These are phyloP conservation scores for Silvanus unidentatus DNA, from an alignment of 2,888 invertebrate genomes.

Conservation along the genomic window DNA sequence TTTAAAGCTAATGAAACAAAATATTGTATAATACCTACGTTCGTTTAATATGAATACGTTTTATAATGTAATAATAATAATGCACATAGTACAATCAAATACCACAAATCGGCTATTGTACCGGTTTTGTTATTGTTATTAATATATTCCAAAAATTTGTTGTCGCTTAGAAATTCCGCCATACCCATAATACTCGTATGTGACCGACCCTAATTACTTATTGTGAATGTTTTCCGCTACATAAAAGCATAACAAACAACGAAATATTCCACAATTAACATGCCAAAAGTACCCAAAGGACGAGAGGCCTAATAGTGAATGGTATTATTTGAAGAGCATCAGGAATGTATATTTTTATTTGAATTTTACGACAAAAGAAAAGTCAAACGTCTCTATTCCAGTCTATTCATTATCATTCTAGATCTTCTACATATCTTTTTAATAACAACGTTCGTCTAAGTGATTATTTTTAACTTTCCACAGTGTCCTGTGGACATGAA, in stretches of 20 bases:
- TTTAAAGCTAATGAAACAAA: no score
- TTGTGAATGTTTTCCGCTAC: conserved; percentile 16
- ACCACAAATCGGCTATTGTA: conserved; percentile 31
- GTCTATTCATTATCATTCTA: no score
- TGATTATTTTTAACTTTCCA: background rate
- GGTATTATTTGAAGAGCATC: no score
- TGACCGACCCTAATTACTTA: conserved; percentile 33
- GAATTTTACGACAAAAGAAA: no score
- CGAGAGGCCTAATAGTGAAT: no score
- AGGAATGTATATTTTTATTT: no score
- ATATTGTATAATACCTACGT: no score
- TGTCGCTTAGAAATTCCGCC: conserved; percentile 29
- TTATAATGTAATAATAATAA: conserved; percentile 12
- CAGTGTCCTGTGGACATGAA: no score
- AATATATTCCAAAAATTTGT: conserved; percentile 35
- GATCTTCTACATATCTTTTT: no score
- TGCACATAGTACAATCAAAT: conserved; percentile 24
- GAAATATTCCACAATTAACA: conserved; percentile 39
- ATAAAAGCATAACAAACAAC: conserved; percentile 17
- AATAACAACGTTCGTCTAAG: no score
- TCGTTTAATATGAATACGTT: background rate
- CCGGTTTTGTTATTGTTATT: conserved; percentile 17
- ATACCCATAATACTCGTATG: conserved; percentile 14
- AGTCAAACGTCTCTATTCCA: no score
- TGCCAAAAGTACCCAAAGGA: no score